Percentiles rank a stretch among this genome's conserved stretches.
Evolutionary conservation across 2,797 vertebrate genomes (phyloP).

Genomic region (Pseudochirops cupreus): DNA sequence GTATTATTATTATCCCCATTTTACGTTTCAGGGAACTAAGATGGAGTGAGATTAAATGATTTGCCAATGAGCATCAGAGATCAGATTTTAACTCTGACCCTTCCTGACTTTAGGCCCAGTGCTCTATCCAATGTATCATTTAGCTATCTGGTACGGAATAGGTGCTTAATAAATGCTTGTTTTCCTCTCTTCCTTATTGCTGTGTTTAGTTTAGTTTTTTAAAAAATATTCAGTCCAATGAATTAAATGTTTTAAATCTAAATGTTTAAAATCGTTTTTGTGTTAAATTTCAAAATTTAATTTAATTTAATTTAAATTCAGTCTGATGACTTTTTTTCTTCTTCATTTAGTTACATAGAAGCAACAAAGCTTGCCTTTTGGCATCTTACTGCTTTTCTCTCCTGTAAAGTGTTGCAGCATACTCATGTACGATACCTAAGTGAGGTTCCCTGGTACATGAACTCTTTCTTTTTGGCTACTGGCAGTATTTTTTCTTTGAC

Average conservation of each 20-base stretch:
- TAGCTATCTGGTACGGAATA: neutral
- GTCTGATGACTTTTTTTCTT: neutral
- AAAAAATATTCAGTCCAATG: neutral
- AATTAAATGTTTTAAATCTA: neutral
- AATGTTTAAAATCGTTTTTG: neutral
- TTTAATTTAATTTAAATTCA: neutral
- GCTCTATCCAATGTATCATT: neutral
- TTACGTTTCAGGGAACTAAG: neutral
- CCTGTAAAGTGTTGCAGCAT: neutral
- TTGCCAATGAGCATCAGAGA: neutral
- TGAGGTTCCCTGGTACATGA: neutral
- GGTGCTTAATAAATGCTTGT: neutral
- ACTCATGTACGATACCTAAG: neutral
- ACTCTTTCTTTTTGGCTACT: neutral
- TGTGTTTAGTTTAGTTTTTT: neutral
- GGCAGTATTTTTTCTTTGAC: neutral
- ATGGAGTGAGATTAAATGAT: neutral
- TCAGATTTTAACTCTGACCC: neutral
- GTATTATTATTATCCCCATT: neutral
- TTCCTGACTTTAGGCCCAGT: neutral
- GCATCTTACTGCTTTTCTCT: neutral
- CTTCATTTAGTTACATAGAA: neutral
- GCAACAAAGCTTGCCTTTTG: neutral
- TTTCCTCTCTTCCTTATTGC: neutral
- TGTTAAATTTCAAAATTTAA: neutral